phyloP scores from a whole-genome alignment of 1,140 invertebrate species.

The Spodoptera litura region DNA sequence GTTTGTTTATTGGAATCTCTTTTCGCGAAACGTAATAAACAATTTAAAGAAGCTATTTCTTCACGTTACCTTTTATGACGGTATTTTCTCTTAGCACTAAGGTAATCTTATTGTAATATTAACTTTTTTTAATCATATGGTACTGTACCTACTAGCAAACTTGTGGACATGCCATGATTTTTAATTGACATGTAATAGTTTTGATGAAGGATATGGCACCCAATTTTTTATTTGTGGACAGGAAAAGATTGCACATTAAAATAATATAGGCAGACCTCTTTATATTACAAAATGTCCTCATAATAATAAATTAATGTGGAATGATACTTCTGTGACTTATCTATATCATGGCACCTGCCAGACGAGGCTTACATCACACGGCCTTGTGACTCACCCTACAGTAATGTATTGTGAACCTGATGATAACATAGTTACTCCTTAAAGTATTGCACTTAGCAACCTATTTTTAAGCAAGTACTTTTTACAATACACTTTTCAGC shows the following conservation, averaged over 20 bases:
- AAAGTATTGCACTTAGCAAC: slow-evolving; percentile 8
- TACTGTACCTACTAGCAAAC: no score
- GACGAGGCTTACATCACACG: slow-evolving; percentile 70
- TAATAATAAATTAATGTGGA: not conserved
- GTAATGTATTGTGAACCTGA: slow-evolving; percentile 41
- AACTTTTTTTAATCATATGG: no score
- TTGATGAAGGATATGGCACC: no score
- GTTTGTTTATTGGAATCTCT: not conserved
- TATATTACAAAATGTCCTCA: not conserved
- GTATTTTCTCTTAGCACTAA: no score
- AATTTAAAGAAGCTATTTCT: not conserved
- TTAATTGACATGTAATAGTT: no score
- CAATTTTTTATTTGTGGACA: no score
- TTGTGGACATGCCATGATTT: no score
- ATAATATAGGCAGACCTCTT: not conserved
- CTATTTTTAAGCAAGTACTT: not conserved
- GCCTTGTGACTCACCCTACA: slow-evolving; percentile 72
- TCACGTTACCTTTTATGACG: not conserved
- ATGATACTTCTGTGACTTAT: slow-evolving; percentile 10
- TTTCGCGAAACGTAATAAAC: not conserved
- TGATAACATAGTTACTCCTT: slow-evolving; percentile 41
- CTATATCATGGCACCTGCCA: slow-evolving; percentile 28
- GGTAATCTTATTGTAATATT: no score
- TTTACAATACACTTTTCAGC: not conserved
- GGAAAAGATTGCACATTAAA: no score